Evolutionary conservation across 2,113 vertebrate species (phyloP), one percentile per base, ranked within the genome.

Genomic region (Brachirus orientalis): DNA sequence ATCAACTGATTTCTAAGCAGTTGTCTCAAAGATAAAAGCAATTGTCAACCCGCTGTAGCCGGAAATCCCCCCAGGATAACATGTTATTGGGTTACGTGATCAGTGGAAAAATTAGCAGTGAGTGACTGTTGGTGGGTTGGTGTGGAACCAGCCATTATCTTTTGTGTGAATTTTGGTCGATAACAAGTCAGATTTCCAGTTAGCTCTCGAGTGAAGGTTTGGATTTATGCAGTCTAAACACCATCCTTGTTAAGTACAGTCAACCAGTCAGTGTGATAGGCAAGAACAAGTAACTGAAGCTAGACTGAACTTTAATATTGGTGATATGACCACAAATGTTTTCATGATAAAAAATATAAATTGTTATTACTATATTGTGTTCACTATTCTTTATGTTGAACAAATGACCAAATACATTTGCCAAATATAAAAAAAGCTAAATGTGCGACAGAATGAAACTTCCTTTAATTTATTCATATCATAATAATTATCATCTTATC

Each of bases 1-100:
- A 69, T 83, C 78, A 72, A 62, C 59, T 75, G 57, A 79, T 79
- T 78, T 72, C 69, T 54, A 75, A 87, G 69, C 73, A 82, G 63
- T 67, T 79, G 70, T 53, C 60, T 82, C 54, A 37, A 69, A 67
- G 69, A 78, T 63, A 70, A 75, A 17, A 33, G 52, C 75, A 6
- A 70, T 84, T 76, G 79, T 70, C 61, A 78, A 54, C 61, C 57
- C 70, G 63, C 55, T 66, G 50, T 13, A 52, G 62, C 52, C 64
- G 69, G 45, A 59, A 79, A 88, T 61, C 65, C 72, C 76, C 52
- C 14, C 52, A 63, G 61, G 75, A 63, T 55, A 51, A 44, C 40
- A 16, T 69, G 47, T 70, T 77, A 72, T 73, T 56, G 75, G 64
- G 69, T 83, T 82, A 75, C 71, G 64, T 62, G 63, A 33, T 72